phyloP scores from a whole-genome alignment of 2,888 invertebrate genomes.

The Pristionchus mayeri region DNA sequence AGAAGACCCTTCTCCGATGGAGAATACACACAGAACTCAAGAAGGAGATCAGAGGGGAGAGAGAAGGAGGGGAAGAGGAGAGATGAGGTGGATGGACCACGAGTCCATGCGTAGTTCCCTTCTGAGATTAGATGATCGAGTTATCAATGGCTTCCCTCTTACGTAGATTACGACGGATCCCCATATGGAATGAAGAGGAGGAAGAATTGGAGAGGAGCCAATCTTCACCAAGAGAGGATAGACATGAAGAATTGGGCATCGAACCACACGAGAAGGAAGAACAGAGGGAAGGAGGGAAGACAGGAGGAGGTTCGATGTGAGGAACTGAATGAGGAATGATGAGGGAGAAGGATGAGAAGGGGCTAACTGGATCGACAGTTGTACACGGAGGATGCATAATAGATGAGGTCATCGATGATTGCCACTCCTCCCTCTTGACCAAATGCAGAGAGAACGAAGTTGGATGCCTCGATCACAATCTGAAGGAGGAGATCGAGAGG shows the following conservation, averaged over 20 bases:
- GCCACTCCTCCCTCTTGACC: conserved; percentile 70
- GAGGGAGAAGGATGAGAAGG: not conserved
- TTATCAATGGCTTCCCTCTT: not conserved
- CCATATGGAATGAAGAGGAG: not conserved
- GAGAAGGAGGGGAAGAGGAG: conserved; percentile 13
- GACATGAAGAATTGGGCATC: conserved; percentile 32
- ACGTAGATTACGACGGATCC: conserved; percentile 34
- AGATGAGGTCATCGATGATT: conserved; percentile 68
- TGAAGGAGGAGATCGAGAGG: conserved; percentile 51
- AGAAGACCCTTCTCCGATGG: not conserved
- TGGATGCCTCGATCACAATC: conserved; percentile 70
- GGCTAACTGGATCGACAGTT: conserved; percentile 58
- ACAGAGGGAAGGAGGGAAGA: conserved; percentile 12
- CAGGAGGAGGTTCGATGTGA: not conserved
- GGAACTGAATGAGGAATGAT: not conserved
- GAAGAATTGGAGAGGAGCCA: not conserved
- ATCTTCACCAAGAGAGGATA: not conserved
- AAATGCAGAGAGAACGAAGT: conserved; percentile 68
- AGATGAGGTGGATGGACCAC: conserved; percentile 32
- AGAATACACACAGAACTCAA: conserved; percentile 43
- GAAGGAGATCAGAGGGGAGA: not conserved
- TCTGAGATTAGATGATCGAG: not conserved
- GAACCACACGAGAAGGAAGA: conserved; percentile 27
- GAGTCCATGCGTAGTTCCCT: conserved; percentile 14
- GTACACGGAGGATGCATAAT: conserved; percentile 61